Conservation (phyloP, 2,888 invertebrate species). For the Drosophila limbata region DNA sequence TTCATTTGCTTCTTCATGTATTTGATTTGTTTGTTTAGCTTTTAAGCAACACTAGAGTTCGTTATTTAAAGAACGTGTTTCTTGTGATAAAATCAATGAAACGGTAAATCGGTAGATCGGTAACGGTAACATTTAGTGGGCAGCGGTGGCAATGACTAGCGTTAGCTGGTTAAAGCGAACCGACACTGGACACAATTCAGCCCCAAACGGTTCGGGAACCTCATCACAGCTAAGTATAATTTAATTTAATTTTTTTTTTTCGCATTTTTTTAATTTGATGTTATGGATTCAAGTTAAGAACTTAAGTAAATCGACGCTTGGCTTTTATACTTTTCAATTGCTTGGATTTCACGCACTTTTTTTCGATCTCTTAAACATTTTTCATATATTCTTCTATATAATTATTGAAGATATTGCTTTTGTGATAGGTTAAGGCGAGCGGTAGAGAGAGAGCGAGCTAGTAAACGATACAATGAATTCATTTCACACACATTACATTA, state of each 20-base stretch:
- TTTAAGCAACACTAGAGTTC: slow-evolving; percentile 23
- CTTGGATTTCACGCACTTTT: slow-evolving; percentile 39
- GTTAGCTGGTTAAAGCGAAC: slow-evolving; percentile 62
- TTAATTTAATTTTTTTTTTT: neutral
- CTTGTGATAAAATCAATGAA: slow-evolving; percentile 27
- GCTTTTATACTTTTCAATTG: slow-evolving; percentile 72
- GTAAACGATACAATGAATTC: slow-evolving; percentile 46
- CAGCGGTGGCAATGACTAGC: slow-evolving; percentile 63
- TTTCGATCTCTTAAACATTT: slow-evolving; percentile 7
- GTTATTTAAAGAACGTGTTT: slow-evolving; percentile 32
- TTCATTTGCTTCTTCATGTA: slow-evolving; percentile 48
- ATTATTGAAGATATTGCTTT: slow-evolving; percentile 15
- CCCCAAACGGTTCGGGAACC: slow-evolving; percentile 16
- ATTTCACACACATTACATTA: slow-evolving; percentile 55
- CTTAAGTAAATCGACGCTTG: slow-evolving; percentile 77
- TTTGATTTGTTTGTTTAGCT: slow-evolving; percentile 72
- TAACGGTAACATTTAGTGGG: slow-evolving; percentile 72
- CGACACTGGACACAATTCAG: slow-evolving; percentile 32
- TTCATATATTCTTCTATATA: neutral
- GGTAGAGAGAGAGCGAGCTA: slow-evolving; percentile 49
- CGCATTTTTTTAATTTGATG: neutral
- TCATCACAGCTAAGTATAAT: slow-evolving; percentile 12
- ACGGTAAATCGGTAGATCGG: slow-evolving; percentile 46
- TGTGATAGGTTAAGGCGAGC: slow-evolving; percentile 36
- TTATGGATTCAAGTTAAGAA: slow-evolving; percentile 18